Percentiles rank a stretch among this genome's conserved stretches.
These are phyloP conservation scores for Meghimatium bilineatum DNA, from an alignment of 2,888 invertebrate species.

Conservation along the genomic window DNA sequence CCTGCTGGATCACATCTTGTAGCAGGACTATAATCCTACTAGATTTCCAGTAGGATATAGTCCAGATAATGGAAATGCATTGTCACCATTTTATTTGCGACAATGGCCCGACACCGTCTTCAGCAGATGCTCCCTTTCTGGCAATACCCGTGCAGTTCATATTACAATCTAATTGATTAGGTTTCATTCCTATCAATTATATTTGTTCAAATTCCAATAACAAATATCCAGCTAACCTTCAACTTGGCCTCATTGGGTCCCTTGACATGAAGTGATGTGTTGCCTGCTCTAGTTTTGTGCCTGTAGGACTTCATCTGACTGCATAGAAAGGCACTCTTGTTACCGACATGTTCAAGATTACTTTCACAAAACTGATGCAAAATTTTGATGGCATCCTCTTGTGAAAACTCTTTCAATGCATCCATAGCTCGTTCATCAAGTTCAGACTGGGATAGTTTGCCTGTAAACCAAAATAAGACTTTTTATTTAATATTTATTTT, in stretches of 20 bases:
- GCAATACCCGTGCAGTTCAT: too few relatives aligned
- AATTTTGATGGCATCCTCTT: constrained; percentile 79
- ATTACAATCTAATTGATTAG: too few relatives aligned
- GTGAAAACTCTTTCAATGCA: constrained; percentile 98
- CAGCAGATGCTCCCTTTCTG: too few relatives aligned
- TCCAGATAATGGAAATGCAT: too few relatives aligned
- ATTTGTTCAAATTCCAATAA: background rate
- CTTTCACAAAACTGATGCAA: constrained; percentile 97
- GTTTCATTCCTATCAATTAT: background rate
- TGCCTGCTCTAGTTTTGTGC: constrained; percentile 80
- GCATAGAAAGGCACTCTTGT: constrained; percentile 99
- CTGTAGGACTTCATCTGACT: constrained; percentile 99
- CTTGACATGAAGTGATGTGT: constrained; percentile 81
- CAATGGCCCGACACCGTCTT: too few relatives aligned
- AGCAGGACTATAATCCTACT: too few relatives aligned
- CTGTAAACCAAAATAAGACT: constrained; percentile 69
- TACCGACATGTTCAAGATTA: constrained; percentile 98
- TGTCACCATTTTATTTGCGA: too few relatives aligned
- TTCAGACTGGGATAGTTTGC: constrained; percentile 96
- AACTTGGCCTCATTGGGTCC: constrained; percentile 98
- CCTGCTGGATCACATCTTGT: too few relatives aligned
- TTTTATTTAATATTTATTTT: too few relatives aligned
- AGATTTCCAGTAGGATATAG: too few relatives aligned
- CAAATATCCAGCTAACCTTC: constrained; percentile 81
- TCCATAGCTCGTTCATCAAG: constrained; percentile 98